Evolutionary conservation across 2,888 invertebrate genomes (phyloP).

Genomic region (Morinoia aosen): DNA sequence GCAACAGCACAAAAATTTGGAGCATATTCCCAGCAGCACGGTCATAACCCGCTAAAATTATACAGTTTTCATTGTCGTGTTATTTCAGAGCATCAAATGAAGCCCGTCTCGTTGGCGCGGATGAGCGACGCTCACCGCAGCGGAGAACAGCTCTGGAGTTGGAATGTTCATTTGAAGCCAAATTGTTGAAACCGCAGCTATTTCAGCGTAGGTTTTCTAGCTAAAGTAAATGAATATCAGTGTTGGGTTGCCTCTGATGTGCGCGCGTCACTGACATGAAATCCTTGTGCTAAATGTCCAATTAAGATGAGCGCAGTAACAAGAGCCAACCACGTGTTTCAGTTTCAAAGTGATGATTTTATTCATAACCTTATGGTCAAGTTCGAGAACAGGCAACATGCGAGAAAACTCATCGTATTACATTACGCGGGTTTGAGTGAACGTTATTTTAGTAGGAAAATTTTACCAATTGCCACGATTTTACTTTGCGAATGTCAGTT

Average conservation of each 20-base stretch:
- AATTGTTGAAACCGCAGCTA: neutral
- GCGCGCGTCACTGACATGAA: neutral
- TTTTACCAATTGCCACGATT: too few species aligned
- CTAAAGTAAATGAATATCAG: neutral
- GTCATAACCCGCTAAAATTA: neutral
- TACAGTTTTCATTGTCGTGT: neutral
- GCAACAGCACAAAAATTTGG: neutral
- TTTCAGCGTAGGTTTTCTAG: neutral
- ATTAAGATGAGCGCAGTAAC: neutral
- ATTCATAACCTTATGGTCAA: neutral
- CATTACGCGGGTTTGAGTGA: too few species aligned
- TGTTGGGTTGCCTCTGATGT: neutral
- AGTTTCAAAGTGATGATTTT: neutral
- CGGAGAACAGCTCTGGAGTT: neutral
- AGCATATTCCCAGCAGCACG: neutral
- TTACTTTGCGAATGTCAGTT: too few species aligned
- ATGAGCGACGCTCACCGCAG: neutral
- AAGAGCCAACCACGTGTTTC: neutral
- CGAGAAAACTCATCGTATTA: too few species aligned
- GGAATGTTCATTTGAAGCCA: neutral
- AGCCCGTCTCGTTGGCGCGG: neutral
- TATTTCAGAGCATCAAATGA: slow-evolving; percentile 4
- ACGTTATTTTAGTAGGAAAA: too few species aligned
- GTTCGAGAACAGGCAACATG: too few species aligned
- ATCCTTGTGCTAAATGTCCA: neutral